Conservation (phyloP, 1,140 invertebrate species). For the Atta colombica region DNA sequence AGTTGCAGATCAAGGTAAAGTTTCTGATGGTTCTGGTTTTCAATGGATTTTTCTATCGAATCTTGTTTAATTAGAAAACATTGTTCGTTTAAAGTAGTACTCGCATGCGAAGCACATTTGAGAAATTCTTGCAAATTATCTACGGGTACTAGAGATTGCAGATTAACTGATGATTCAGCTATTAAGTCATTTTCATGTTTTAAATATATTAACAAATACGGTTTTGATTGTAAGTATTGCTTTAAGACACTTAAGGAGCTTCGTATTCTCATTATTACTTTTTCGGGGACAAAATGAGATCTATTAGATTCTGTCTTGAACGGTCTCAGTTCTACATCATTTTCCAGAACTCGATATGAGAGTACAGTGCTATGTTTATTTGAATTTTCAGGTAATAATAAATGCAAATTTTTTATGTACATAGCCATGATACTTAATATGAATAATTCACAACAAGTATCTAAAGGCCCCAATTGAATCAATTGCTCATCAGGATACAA, state of each 20-base stretch:
- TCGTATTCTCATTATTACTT: slow-evolving; percentile 81
- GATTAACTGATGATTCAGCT: slow-evolving; percentile 79
- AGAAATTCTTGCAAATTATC: slow-evolving; percentile 76
- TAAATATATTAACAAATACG: slow-evolving; percentile 80
- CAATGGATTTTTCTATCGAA: slow-evolving; percentile 42
- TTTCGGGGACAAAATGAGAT: slow-evolving; percentile 79
- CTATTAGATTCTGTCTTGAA: slow-evolving; percentile 74
- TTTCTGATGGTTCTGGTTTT: slow-evolving; percentile 64
- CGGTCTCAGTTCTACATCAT: slow-evolving; percentile 79
- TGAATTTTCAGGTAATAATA: slow-evolving; percentile 68
- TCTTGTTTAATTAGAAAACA: slow-evolving; percentile 78
- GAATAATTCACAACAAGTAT: slow-evolving; percentile 80
- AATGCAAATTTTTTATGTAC: slow-evolving; percentile 76
- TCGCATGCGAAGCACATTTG: slow-evolving; percentile 70
- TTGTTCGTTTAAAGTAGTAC: slow-evolving; percentile 76
- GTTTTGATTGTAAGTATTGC: slow-evolving; percentile 80
- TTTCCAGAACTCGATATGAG: slow-evolving; percentile 81
- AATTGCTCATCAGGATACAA: slow-evolving; percentile 80
- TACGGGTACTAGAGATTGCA: slow-evolving; percentile 77
- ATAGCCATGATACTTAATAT: slow-evolving; percentile 79
- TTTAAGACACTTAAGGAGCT: slow-evolving; percentile 80
- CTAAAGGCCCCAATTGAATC: slow-evolving; percentile 82
- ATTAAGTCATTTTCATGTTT: slow-evolving; percentile 77
- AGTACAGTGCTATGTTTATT: slow-evolving; percentile 73
- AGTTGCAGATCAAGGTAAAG: slow-evolving; percentile 76